Evolutionary conservation across 2,797 vertebrate species (phyloP).

Genomic region (Pelodytes ibericus): DNA sequence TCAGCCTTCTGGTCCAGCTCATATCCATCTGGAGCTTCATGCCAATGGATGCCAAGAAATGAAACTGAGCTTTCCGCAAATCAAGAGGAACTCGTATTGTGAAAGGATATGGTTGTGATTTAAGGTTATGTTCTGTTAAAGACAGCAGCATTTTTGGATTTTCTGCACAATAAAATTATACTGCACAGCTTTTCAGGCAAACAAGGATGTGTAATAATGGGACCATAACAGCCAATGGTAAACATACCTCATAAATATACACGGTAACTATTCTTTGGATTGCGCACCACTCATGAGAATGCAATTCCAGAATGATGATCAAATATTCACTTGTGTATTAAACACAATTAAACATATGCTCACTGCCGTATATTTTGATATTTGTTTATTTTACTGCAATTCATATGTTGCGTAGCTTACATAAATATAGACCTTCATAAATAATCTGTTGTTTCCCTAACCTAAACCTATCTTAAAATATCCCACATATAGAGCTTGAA

Average conservation of each 20-base stretch:
- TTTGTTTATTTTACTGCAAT: too few species aligned
- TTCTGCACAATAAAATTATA: not conserved
- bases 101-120: constrained; percentile 17
- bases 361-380: too few species aligned
- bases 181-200: not conserved
- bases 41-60: constrained; percentile 52
- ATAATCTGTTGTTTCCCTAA: too few species aligned
- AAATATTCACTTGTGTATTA: not conserved
- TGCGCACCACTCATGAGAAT: not conserved
- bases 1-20: constrained; percentile 51
- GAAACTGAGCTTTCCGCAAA: constrained; percentile 24
- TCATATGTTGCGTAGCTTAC: too few species aligned
- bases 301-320: not conserved
- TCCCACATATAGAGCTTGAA: too few species aligned
- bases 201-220: not conserved
- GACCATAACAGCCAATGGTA: not conserved
- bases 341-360: not conserved
- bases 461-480: too few species aligned
- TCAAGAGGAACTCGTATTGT: constrained; percentile 38
- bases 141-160: not conserved
- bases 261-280: not conserved
- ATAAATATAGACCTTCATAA: too few species aligned
- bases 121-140: constrained; percentile 7
- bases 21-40: constrained; percentile 51
- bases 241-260: not conserved